A percentile compares a stretch with the other conserved stretches of the same genome.
phyloP scores from a whole-genome alignment of 2,113 vertebrate genomes.

The Pleuronectes platessa region DNA sequence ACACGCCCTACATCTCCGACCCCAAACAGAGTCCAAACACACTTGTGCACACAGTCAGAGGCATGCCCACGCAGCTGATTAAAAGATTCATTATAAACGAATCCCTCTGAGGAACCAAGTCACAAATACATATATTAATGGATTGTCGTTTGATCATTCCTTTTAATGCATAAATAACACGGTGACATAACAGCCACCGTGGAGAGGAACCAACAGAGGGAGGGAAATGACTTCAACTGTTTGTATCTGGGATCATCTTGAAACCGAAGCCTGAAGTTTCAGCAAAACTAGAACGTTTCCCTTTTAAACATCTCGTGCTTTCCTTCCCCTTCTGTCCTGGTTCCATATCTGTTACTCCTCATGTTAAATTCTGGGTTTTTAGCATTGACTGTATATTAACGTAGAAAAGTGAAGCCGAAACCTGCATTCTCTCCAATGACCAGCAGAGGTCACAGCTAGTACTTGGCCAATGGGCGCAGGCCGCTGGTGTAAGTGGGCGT shows the following conservation, averaged over 20 bases:
- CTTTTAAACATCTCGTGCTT: not conserved
- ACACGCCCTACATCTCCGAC: not conserved
- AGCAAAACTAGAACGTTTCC: not conserved
- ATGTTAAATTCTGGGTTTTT: no score
- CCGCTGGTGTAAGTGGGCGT: no score
- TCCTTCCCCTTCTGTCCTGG: no score
- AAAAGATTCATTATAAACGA: conserved; percentile 15
- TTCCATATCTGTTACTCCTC: no score
- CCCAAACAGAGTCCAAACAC: conserved; percentile 31
- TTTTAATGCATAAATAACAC: conserved; percentile 56
- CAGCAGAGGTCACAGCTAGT: not conserved
- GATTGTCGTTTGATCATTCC: conserved; percentile 47
- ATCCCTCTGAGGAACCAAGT: conserved; percentile 43
- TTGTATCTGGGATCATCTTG: conserved; percentile 15
- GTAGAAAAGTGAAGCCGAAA: no score
- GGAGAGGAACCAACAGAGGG: conserved; percentile 49
- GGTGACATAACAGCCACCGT: conserved; percentile 44
- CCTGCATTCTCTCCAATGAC: no score
- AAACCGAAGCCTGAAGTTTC: not conserved
- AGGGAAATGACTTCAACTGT: conserved; percentile 52
- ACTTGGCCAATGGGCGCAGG: not conserved
- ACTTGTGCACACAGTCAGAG: conserved; percentile 13
- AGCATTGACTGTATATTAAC: no score
- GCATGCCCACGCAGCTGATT: not conserved
- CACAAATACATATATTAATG: conserved; percentile 65